Evolutionary conservation across 2,113 vertebrate genomes (phyloP).

Genomic region (Willisornis vidua): DNA sequence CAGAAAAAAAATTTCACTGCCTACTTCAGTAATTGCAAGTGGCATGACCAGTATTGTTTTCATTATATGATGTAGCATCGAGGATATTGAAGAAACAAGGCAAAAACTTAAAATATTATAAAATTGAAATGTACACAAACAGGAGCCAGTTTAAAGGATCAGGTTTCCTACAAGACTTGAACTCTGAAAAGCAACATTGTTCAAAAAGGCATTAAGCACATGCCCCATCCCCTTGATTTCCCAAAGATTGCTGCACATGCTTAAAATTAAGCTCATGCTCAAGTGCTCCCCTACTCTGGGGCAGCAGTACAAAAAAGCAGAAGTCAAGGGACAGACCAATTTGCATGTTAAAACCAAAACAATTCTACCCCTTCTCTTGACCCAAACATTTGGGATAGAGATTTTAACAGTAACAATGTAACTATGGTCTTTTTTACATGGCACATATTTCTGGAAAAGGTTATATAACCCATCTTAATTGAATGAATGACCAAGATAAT

Average conservation of each 20-base stretch:
- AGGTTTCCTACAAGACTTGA: slow-evolving; percentile 17
- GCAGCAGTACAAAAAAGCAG: background rate
- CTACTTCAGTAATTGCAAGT: slow-evolving; percentile 38
- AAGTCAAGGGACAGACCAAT: background rate
- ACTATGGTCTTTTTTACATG: background rate
- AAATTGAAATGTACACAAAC: slow-evolving; percentile 43
- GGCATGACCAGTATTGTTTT: slow-evolving; percentile 8
- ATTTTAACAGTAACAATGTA: background rate
- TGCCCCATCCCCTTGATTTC: background rate
- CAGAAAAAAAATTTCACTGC: background rate
- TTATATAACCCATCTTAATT: background rate
- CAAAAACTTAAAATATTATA: slow-evolving; percentile 25
- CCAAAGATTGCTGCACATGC: background rate
- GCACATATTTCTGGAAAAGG: background rate
- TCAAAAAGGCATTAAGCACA: background rate
- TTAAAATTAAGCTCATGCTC: slow-evolving; percentile 15
- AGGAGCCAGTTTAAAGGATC: slow-evolving; percentile 36
- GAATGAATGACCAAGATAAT: background rate
- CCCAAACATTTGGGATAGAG: background rate
- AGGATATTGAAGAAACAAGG: slow-evolving; percentile 16
- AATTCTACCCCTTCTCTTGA: background rate
- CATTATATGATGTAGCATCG: background rate
- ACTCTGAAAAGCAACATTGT: slow-evolving; percentile 40
- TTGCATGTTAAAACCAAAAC: background rate
- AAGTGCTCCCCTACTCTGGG: background rate